Evolutionary conservation across 2,888 invertebrate species (phyloP).

Genomic region (Flexamia atlantica): DNA sequence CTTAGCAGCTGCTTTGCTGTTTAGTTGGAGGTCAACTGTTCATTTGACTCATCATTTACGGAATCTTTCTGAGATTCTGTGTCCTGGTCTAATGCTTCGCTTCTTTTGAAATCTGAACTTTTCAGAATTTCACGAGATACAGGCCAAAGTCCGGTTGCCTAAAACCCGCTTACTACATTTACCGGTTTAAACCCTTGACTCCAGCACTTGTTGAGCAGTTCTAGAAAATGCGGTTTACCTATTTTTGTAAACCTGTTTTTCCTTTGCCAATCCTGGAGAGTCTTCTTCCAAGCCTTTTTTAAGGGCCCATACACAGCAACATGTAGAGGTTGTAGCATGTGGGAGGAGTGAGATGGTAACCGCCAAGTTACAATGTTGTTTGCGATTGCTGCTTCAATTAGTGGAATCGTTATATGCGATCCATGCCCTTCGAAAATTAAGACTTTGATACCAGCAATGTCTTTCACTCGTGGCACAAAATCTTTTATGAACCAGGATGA

Average conservation of each 20-base stretch:
- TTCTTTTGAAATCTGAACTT: constrained; percentile 18
- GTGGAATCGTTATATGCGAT: constrained; percentile 19
- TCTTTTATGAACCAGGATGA: constrained; percentile 31
- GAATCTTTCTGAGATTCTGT: not conserved
- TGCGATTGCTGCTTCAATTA: constrained; percentile 12
- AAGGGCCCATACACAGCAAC: constrained; percentile 15
- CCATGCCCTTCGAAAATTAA: constrained; percentile 35
- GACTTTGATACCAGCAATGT: constrained; percentile 3
- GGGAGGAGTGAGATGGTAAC: constrained; percentile 43
- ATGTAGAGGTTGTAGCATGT: constrained; percentile 40
- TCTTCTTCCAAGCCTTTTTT: constrained; percentile 38
- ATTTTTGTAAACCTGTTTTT: not conserved
- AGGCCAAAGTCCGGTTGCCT: constrained; percentile 44
- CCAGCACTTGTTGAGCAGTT: constrained; percentile 37
- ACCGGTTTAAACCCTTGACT: constrained; percentile 30
- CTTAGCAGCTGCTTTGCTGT: not conserved
- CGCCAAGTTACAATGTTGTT: constrained; percentile 26
- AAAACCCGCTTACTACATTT: constrained; percentile 36
- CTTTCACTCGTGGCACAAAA: constrained; percentile 22
- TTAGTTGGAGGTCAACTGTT: not conserved
- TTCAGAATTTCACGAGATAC: not conserved
- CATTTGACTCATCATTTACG: not conserved
- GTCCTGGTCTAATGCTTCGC: not conserved
- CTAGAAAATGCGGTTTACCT: not conserved
- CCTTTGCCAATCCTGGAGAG: constrained; percentile 35